Evolutionary conservation across 30 jellyfish, hydroid and myxozoan species (phyloP).

Genomic region (Turritopsis rubra): DNA sequence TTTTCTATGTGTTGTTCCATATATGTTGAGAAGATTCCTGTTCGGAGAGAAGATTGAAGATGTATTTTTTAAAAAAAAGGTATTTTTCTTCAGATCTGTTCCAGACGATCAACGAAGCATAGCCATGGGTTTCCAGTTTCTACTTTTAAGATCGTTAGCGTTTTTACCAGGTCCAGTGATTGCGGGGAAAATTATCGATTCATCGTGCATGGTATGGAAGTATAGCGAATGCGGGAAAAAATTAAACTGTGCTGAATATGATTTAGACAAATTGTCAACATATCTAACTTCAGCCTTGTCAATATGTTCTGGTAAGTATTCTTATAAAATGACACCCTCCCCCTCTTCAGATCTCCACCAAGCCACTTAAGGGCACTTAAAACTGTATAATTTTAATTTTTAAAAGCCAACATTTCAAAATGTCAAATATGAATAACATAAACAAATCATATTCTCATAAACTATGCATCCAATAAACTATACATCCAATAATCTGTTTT

Average conservation of each 20-base stretch:
- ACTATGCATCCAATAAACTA: neutral
- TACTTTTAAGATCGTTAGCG: conserved; percentile 57
- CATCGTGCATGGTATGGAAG: conserved; percentile 51
- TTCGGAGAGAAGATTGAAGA: neutral
- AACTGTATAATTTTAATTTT: neutral
- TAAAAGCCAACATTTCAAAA: neutral
- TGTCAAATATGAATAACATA: neutral
- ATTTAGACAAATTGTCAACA: conserved; percentile 13
- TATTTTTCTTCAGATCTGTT: conserved; percentile 24
- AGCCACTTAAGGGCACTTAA: neutral
- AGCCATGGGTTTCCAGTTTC: conserved; percentile 76
- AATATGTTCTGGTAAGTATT: neutral
- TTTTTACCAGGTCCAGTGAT: conserved; percentile 71
- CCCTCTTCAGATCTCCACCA: neutral
- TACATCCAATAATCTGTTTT: too few species aligned
- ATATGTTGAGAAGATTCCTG: neutral
- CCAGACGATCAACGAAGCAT: conserved; percentile 33
- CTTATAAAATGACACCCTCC: neutral
- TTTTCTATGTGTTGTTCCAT: neutral
- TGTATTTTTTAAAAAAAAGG: neutral
- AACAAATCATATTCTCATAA: neutral
- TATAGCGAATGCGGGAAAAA: conserved; percentile 23
- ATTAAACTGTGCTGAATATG: conserved; percentile 22
- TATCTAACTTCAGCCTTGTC: neutral
- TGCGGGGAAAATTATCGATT: conserved; percentile 57